Evolutionary conservation across 2,888 invertebrate species (phyloP).

Genomic region (Yponomeuta sedellus): DNA sequence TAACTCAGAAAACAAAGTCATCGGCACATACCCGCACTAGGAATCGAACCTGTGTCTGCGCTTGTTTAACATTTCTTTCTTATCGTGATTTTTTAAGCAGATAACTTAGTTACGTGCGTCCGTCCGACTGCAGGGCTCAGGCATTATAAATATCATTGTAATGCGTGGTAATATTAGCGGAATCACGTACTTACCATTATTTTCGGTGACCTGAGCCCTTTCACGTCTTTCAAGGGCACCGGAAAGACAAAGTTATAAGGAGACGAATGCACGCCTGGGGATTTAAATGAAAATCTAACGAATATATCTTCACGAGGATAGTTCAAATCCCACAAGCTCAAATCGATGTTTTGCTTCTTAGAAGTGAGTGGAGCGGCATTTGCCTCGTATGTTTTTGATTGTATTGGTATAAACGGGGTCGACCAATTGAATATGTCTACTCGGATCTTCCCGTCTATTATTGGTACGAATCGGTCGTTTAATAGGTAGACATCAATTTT

Average conservation of each 20-base stretch:
- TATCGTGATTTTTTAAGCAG: too few species aligned
- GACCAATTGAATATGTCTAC: conserved; percentile 79
- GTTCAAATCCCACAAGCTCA: conserved; percentile 38
- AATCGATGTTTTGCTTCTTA: conserved; percentile 39
- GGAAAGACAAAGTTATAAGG: conserved; percentile 84
- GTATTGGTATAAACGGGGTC: conserved; percentile 50
- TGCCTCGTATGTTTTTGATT: conserved; percentile 37
- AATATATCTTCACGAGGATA: conserved; percentile 43
- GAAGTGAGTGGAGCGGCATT: conserved; percentile 39
- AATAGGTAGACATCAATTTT: conserved; percentile 78
- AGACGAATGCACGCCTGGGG: conserved; percentile 56
- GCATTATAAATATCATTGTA: background rate
- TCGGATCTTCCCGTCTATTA: conserved; percentile 60
- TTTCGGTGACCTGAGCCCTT: conserved; percentile 69
- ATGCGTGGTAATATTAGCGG: too few species aligned
- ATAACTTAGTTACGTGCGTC: too few species aligned
- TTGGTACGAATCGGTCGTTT: conserved; percentile 76
- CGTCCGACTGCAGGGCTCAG: too few species aligned
- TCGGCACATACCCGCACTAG: too few species aligned
- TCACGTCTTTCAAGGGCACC: conserved; percentile 69
- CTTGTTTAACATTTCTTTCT: too few species aligned
- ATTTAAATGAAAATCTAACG: conserved; percentile 68
- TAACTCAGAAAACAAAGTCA: too few species aligned
- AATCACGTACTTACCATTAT: conserved; percentile 63
- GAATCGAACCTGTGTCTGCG: too few species aligned